Evolutionary conservation across 2,797 vertebrate species (phyloP).

Genomic region (Simalia tracyae): DNA sequence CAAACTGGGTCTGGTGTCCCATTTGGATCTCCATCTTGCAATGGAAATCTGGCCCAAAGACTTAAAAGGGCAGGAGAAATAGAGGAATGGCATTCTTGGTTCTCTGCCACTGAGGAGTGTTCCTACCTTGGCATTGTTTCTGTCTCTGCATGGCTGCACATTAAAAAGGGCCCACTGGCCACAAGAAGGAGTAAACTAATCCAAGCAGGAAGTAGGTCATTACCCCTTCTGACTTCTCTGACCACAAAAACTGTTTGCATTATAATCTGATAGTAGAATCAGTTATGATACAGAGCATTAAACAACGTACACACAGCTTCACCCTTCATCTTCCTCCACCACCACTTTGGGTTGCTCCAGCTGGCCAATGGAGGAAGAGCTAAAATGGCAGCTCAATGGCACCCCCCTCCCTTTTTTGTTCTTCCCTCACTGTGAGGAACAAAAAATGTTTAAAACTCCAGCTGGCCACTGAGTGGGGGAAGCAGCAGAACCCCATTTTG

Average conservation of each 20-base stretch:
- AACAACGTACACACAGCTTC: neutral
- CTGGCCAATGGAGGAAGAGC: neutral
- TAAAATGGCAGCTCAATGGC: neutral
- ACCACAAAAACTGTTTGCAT: neutral
- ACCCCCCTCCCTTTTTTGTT: neutral
- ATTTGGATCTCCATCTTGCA: neutral
- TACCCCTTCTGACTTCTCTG: neutral
- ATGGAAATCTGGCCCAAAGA: neutral
- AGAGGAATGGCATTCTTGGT: neutral
- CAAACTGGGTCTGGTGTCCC: neutral
- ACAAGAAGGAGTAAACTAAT: neutral
- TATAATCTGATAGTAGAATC: neutral
- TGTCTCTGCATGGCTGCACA: neutral
- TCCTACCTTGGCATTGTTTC: neutral
- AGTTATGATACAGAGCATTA: neutral
- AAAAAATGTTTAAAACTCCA: neutral
- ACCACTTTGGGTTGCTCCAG: neutral
- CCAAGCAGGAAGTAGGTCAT: neutral
- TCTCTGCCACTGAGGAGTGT: neutral
- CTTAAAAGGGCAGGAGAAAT: neutral
- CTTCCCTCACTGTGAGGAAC: neutral
- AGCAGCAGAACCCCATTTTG: neutral
- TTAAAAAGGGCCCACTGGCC: neutral
- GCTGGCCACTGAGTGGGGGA: neutral
- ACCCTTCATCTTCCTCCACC: neutral